Percentiles rank a stretch among this genome's conserved stretches.
phyloP scores from a whole-genome alignment of 2,797 vertebrate genomes.

The Etheostoma nigrum region DNA sequence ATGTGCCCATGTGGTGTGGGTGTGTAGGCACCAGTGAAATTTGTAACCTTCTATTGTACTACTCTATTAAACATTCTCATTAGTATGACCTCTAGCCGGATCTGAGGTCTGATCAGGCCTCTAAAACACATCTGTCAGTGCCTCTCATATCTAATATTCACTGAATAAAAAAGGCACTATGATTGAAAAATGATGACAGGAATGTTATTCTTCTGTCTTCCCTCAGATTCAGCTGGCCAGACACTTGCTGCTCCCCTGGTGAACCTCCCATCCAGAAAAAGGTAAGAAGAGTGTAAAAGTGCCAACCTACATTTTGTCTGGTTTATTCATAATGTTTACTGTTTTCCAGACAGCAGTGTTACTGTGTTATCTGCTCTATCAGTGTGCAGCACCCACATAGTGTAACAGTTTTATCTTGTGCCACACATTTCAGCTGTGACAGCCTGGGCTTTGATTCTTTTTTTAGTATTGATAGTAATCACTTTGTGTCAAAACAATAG shows the following conservation, averaged over 20 bases:
- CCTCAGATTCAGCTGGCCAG: constrained; percentile 93
- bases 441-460: constrained; percentile 51
- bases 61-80: constrained; percentile 10
- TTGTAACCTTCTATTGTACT: neutral
- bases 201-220: constrained; percentile 42
- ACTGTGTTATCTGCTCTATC: constrained; percentile 54
- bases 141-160: constrained; percentile 10
- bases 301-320: constrained; percentile 19
- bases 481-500: constrained; percentile 58
- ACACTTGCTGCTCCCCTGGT: constrained; percentile 93
- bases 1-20: too few species aligned
- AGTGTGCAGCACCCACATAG: constrained; percentile 60
- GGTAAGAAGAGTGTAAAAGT: constrained; percentile 88
- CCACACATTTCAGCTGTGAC: constrained; percentile 59
- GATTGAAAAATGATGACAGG: constrained; percentile 36
- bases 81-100: constrained; percentile 24
- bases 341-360: constrained; percentile 41
- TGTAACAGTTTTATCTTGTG: constrained; percentile 64
- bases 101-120: constrained; percentile 16
- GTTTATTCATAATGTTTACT: constrained; percentile 48
- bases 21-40: neutral
- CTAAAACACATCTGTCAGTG: constrained; percentile 25
- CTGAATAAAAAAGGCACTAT: constrained; percentile 4
- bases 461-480: constrained; percentile 59
- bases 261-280: constrained; percentile 96